phyloP scores from a whole-genome alignment of 2,113 vertebrate species.

The Xiphophorus maculatus region DNA sequence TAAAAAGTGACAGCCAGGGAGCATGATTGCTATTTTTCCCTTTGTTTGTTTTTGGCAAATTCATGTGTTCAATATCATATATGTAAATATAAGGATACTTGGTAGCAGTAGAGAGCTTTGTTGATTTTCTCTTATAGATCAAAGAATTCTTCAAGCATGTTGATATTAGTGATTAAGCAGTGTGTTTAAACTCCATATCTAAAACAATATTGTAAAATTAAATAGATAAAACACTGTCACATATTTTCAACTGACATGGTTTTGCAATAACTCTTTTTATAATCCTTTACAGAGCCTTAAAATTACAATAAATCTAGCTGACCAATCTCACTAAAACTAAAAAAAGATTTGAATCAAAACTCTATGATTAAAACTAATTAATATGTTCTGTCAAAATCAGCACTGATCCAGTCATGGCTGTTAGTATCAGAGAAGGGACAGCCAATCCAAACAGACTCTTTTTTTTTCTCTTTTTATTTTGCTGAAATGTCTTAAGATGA shows the following conservation, averaged over 20 bases:
- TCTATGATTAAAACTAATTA: too few relatives aligned
- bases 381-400: too few relatives aligned
- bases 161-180: neutral
- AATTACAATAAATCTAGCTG: too few relatives aligned
- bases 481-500: too few relatives aligned
- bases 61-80: neutral
- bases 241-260: neutral
- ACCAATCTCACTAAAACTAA: too few relatives aligned
- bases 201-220: too few relatives aligned
- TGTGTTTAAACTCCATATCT: neutral
- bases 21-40: neutral
- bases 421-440: too few relatives aligned
- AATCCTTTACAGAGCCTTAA: too few relatives aligned
- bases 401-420: too few relatives aligned
- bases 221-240: neutral
- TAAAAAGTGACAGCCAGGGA: constrained; percentile 18
- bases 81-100: neutral
- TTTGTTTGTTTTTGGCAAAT: neutral
- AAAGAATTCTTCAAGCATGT: neutral
- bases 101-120: neutral
- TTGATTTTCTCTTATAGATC: constrained; percentile 5
- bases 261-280: neutral
- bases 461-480: too few relatives aligned
- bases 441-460: too few relatives aligned
- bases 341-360: too few relatives aligned